phyloP scores from a whole-genome alignment of 64 coral and sea anemone species.

The Montipora cactus region DNA sequence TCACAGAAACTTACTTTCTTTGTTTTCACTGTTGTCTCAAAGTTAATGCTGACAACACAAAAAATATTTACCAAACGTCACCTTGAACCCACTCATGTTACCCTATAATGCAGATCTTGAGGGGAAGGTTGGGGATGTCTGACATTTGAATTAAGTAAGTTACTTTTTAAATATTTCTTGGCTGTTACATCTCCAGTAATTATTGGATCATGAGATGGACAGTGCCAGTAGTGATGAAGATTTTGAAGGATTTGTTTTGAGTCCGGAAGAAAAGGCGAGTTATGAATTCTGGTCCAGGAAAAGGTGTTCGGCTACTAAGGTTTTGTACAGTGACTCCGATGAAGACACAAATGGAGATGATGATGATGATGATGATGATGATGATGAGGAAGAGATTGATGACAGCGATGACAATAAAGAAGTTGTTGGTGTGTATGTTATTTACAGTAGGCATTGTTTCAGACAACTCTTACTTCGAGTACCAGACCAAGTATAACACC shows the following conservation, averaged over 20 bases:
- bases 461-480: no score
- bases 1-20: no score
- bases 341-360: constrained; percentile 16
- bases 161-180: background rate
- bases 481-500: no score
- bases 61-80: no score
- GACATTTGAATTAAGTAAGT: no score
- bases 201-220: background rate
- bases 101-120: no score
- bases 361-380: constrained; percentile 36
- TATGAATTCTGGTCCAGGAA: constrained; percentile 40
- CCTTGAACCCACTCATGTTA: no score
- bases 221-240: constrained; percentile 25
- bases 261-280: constrained; percentile 46
- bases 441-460: background rate
- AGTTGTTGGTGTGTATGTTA: background rate
- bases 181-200: background rate
- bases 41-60: no score
- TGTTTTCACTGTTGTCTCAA: no score
- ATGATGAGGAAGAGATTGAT: background rate
- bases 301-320: background rate
- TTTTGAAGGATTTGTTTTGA: constrained; percentile 51
- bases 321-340: constrained; percentile 38
- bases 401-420: background rate
- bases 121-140: no score